Percentiles rank a stretch among this genome's conserved stretches.
Evolutionary conservation across 2,113 vertebrate genomes (phyloP).

Genomic region (Solenodon paradoxus): DNA sequence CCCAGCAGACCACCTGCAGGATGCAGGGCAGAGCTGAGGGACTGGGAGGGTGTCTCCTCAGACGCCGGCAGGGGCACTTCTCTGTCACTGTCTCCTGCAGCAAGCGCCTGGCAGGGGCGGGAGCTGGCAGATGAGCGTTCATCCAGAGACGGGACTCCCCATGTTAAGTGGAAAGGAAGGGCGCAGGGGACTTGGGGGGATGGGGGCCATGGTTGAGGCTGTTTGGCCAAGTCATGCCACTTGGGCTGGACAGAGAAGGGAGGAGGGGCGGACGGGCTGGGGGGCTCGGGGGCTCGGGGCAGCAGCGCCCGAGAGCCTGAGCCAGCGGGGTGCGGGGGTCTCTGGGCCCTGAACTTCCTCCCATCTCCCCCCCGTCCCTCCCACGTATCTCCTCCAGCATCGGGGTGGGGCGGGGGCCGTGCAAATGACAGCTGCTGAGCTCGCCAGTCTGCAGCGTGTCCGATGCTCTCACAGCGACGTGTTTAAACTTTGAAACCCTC

Average conservation of each 20-base stretch:
- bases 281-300: neutral
- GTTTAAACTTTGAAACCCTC: fast-evolving
- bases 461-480: fast-evolving
- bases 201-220: fast-evolving
- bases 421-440: fast-evolving
- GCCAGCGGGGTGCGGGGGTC: fast-evolving
- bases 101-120: fast-evolving
- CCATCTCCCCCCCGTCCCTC: fast-evolving
- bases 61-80: neutral
- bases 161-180: too few relatives aligned
- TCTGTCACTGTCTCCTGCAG: fast-evolving
- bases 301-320: too few relatives aligned
- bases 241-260: neutral
- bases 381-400: fast-evolving
- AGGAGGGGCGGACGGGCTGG: neutral
- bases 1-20: neutral
- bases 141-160: neutral
- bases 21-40: neutral
- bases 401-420: fast-evolving
- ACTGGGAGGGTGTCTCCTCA: fast-evolving
- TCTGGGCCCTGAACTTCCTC: neutral
- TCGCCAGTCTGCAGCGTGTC: fast-evolving
- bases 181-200: neutral
- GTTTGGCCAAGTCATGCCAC: too few relatives aligned
- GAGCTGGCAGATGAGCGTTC: neutral